These are phyloP conservation scores for Stigmatopora nigra DNA, from an alignment of 2,113 vertebrate species.

Conservation along the genomic window DNA sequence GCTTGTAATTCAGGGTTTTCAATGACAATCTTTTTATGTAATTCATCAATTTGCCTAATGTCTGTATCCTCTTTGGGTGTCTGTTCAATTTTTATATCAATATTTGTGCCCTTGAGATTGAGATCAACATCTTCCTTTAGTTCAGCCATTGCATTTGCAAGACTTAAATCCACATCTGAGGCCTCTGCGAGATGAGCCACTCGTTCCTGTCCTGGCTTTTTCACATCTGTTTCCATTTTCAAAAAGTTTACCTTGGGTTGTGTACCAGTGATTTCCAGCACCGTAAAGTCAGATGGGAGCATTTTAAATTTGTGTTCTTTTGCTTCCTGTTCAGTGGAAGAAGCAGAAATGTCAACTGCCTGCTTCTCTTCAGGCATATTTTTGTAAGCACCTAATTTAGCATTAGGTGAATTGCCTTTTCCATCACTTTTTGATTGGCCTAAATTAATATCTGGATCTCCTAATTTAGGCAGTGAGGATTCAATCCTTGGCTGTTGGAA, in stretches of 20 bases:
- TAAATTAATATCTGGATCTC: conserved; percentile 31
- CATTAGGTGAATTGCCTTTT: conserved; percentile 25
- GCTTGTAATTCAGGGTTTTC: conserved; percentile 26
- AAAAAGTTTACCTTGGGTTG: conserved; percentile 25
- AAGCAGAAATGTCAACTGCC: neutral
- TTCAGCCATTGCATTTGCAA: neutral
- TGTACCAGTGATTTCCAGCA: conserved; percentile 23
- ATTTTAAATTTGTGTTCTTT: conserved; percentile 30
- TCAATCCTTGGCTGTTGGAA: conserved; percentile 50
- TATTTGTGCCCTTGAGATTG: neutral
- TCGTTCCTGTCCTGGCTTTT: conserved; percentile 3
- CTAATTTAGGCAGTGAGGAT: conserved; percentile 43
- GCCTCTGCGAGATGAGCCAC: conserved; percentile 6
- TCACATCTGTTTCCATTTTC: conserved; percentile 12
- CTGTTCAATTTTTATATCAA: conserved; percentile 11
- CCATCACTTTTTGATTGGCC: conserved; percentile 34
- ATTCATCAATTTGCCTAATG: conserved; percentile 18
- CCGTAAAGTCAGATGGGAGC: conserved; percentile 25
- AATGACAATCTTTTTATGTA: conserved; percentile 18
- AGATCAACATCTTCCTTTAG: conserved; percentile 16
- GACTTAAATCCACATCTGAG: conserved; percentile 1
- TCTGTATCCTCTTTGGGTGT: conserved; percentile 10
- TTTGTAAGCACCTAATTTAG: neutral
- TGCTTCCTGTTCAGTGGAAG: neutral
- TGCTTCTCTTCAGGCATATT: neutral